Evolutionary conservation across 2,888 invertebrate species (phyloP).

Genomic region (Aquatica leii): DNA sequence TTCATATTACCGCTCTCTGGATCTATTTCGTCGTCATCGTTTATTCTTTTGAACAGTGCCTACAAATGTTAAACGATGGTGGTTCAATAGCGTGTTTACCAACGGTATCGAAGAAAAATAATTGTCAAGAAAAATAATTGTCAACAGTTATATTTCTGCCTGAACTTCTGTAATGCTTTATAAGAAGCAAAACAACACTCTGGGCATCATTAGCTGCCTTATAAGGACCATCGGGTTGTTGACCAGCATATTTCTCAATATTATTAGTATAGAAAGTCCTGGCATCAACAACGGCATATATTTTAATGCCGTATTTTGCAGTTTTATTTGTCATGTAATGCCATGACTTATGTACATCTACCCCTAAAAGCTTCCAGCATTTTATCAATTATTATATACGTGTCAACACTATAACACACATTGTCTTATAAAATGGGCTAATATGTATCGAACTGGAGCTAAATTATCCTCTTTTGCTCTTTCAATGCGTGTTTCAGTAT

Average conservation of each 20-base stretch:
- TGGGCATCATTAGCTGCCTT: constrained; percentile 10
- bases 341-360: background rate
- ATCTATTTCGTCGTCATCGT: constrained; percentile 23
- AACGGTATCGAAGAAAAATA: constrained; percentile 4
- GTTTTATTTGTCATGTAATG: background rate
- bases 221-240: background rate
- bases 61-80: background rate
- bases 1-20: constrained; percentile 18
- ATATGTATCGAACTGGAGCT: background rate
- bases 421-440: background rate
- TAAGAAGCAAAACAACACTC: constrained; percentile 8
- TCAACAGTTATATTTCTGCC: background rate
- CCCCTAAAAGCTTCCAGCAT: background rate
- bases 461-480: background rate
- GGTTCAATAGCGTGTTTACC: background rate
- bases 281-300: background rate
- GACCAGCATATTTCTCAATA: background rate
- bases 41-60: background rate
- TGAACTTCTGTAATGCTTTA: background rate
- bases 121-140: constrained; percentile 13
- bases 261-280: constrained; percentile 2
- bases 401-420: background rate
- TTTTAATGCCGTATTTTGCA: background rate
- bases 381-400: background rate
- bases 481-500: background rate